Base-by-base conservation (phyloP, 1,140 invertebrate genomes). In the Drosophila kikkawai region DNA sequence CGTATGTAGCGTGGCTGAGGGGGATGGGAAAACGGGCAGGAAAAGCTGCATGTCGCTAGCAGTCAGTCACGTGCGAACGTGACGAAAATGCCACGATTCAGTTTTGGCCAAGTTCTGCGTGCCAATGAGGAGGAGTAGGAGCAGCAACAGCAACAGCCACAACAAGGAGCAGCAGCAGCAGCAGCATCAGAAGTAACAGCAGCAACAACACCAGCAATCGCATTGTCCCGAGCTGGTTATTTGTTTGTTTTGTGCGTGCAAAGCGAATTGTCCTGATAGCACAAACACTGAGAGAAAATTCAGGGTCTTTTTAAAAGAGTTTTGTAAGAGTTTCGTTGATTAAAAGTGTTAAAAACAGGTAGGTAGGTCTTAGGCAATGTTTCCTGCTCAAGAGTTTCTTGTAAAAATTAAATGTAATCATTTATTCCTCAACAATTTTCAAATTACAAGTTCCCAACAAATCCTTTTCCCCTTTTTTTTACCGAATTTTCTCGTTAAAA, bases 61-160 rank as follows among this genome's bases (percentile, higher is more conserved):
- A 85, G 85, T 90, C 79, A 90, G 85, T 90, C 85, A 90, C 85
- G 85, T 90, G 81, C 81, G 85, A 85, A 90, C 85, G 85, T 90
- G 85, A 85, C 86, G 82, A 86, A 82, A 82, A 81, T 85, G 82
- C 85, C 86, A 90, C 82, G 86, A 81, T 84, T 87, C 77, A 63
- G 82, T 70, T 77, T 75, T 68, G 75, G 65, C 41, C 79, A 59
- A 67, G 34, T 74, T 32, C 42, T 56, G 67, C 55, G 67, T 74
- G 70, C 70, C 70, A 73, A 73, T 73, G 68, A 73, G 67, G 11
- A 73, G 69, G 19, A 42, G 37, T 13, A 26, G 26, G 26, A 29
- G 19, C 19, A 69, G 36, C 6, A 8, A 4, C 44, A 67, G 19
- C 17, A 44, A 7, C 29, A 60, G 37, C 29, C 29, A 65, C 9